Conservation (phyloP, 2,888 invertebrate species). For the Cantharis flavilabris region DNA sequence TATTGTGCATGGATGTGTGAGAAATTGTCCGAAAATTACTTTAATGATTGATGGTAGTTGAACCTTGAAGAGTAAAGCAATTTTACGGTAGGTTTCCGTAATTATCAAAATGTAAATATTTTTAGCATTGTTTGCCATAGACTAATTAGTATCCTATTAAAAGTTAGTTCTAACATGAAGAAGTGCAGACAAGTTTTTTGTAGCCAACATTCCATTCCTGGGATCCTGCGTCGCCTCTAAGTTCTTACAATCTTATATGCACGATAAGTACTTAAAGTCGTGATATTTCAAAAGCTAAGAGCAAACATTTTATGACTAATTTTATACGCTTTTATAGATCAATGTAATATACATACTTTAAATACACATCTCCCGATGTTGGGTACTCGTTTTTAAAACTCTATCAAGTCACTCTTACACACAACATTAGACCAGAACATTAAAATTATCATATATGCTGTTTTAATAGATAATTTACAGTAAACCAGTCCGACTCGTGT, state of each 20-base stretch:
- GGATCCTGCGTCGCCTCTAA: constrained; percentile 6
- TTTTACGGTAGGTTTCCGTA: background rate
- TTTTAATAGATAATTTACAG: background rate
- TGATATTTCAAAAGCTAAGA: constrained; percentile 9
- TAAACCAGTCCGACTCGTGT: background rate
- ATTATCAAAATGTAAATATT: background rate
- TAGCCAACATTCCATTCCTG: constrained; percentile 2
- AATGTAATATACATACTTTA: background rate
- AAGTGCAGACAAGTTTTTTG: constrained; percentile 17
- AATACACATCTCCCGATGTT: background rate
- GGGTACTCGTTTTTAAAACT: background rate
- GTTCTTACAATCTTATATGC: constrained; percentile 10
- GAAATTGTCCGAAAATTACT: background rate
- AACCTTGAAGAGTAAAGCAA: background rate
- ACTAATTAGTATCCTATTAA: constrained; percentile 15
- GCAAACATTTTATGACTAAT: constrained; percentile 2
- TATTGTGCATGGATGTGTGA: background rate
- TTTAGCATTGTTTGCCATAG: constrained; percentile 6
- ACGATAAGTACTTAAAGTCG: constrained; percentile 11
- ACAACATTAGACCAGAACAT: background rate
- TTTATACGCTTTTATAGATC: constrained; percentile 11
- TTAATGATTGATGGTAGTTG: background rate
- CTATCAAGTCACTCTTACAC: background rate
- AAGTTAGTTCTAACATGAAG: constrained; percentile 9
- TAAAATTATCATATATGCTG: background rate